Percentiles rank a stretch among this genome's conserved stretches.
Conservation (phyloP, 2,888 invertebrate species). For the Tillus elongatus region DNA sequence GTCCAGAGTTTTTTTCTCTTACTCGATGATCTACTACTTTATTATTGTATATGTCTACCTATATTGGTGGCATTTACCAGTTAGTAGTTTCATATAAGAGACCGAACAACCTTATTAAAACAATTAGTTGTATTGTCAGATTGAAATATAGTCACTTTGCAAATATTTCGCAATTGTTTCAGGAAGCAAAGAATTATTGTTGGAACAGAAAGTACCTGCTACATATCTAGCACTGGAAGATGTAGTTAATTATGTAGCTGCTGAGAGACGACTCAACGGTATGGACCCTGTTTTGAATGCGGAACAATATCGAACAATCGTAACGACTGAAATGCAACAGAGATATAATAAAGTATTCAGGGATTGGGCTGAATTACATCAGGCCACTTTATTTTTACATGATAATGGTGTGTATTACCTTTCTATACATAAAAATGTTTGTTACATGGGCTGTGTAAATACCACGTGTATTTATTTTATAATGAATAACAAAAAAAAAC, state of each 20-base stretch:
- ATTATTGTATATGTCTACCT: no score
- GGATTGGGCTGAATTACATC: conserved; percentile 85
- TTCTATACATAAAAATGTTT: neutral
- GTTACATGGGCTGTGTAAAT: conserved; percentile 5
- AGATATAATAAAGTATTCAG: conserved; percentile 65
- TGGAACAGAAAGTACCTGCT: conserved; percentile 93
- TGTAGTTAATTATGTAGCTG: conserved; percentile 72
- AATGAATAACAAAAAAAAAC: no score
- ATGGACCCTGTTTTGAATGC: conserved; percentile 75
- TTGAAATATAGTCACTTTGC: neutral
- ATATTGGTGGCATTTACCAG: no score
- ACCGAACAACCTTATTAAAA: no score
- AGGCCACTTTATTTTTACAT: conserved; percentile 94
- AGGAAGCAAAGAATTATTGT: conserved; percentile 79
- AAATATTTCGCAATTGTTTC: conserved; percentile 16
- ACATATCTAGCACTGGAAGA: conserved; percentile 93
- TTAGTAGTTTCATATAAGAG: no score
- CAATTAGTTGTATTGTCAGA: no score
- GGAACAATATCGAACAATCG: conserved; percentile 61
- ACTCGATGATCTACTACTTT: no score
- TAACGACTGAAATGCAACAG: conserved; percentile 57
- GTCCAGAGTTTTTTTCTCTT: no score
- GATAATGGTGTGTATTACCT: conserved; percentile 69
- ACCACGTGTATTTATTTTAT: no score
- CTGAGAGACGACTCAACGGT: conserved; percentile 58